Evolutionary conservation across 2,113 vertebrate species (phyloP).

Genomic region (Xiphophorus maculatus): DNA sequence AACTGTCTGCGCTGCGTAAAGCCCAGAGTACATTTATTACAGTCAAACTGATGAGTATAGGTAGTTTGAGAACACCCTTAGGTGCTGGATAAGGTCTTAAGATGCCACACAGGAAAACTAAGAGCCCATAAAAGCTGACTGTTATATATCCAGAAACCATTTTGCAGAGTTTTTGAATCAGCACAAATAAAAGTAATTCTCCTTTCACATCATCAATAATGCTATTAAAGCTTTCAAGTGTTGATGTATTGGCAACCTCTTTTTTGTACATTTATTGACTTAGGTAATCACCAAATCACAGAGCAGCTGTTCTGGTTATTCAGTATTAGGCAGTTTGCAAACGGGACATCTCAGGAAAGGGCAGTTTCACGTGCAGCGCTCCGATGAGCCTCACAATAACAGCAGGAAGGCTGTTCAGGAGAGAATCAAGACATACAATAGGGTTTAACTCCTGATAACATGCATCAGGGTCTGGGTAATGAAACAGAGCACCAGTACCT

Average conservation of each 20-base stretch:
- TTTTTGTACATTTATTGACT: slow-evolving; percentile 1
- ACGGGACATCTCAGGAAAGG: slow-evolving; percentile 12
- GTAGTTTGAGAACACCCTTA: slow-evolving; percentile 3
- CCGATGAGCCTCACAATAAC: slow-evolving; percentile 23
- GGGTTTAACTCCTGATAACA: slow-evolving; percentile 26
- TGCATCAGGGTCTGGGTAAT: slow-evolving; percentile 6
- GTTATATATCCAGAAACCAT: slow-evolving; percentile 5
- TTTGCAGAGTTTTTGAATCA: slow-evolving; percentile 7
- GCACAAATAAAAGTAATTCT: slow-evolving; percentile 26
- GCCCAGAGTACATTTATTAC: slow-evolving; percentile 3
- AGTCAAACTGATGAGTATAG: slow-evolving; percentile 12
- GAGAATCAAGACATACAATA: slow-evolving; percentile 13
- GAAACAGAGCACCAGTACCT: slow-evolving; percentile 9
- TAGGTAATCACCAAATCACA: not conserved
- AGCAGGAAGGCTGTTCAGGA: slow-evolving; percentile 3
- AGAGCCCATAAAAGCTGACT: slow-evolving; percentile 19
- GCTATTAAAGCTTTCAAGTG: not conserved
- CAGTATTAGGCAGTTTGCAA: not conserved
- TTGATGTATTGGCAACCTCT: not conserved
- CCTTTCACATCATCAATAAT: not conserved
- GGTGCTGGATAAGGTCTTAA: slow-evolving; percentile 19
- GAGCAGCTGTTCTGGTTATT: not conserved
- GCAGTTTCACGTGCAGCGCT: slow-evolving; percentile 5
- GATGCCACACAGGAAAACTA: slow-evolving; percentile 5
- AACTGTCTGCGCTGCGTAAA: not conserved